These are phyloP conservation scores for Drosophila micromelanica DNA, from an alignment of 1,140 invertebrate genomes.

Conservation along the genomic window DNA sequence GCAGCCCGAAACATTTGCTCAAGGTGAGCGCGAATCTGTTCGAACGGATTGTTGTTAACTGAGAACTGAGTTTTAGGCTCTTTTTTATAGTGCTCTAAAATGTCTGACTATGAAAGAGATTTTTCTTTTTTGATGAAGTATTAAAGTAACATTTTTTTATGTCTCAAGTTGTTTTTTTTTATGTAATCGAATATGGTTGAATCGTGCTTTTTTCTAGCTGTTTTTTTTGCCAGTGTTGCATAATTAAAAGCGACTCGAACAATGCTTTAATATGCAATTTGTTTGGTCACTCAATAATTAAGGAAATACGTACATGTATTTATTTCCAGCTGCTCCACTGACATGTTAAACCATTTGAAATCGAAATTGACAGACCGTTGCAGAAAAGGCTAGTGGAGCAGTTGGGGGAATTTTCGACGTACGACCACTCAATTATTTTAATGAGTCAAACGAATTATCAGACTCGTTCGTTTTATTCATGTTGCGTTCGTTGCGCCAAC, in stretches of 20 bases:
- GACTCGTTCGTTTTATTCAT: background rate
- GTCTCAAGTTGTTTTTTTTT: background rate
- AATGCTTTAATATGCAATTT: conserved; percentile 56
- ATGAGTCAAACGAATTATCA: conserved; percentile 38
- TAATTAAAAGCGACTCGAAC: conserved; percentile 40
- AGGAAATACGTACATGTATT: conserved; percentile 49
- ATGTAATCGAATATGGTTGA: conserved; percentile 16
- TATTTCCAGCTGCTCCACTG: conserved; percentile 57
- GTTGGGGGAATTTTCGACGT: background rate
- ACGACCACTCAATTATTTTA: conserved; percentile 46
- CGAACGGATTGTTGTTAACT: conserved; percentile 9
- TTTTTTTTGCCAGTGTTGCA: conserved; percentile 38
- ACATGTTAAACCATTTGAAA: conserved; percentile 56
- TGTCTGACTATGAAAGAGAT: conserved; percentile 4
- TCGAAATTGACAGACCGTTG: conserved; percentile 40
- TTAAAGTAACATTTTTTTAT: background rate
- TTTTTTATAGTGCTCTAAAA: conserved; percentile 3
- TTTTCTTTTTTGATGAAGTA: conserved; percentile 1
- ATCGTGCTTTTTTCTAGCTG: conserved; percentile 34
- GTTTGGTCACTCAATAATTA: conserved; percentile 53
- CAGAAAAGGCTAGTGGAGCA: background rate
- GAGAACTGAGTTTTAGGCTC: conserved; percentile 11
- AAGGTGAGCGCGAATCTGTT: conserved; percentile 31
- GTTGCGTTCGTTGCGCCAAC: background rate
- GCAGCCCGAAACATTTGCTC: conserved; percentile 24